A percentile compares a stretch with the other conserved stretches of the same genome.
These are phyloP conservation scores for Pammene aurita DNA, from an alignment of 2,888 invertebrate species.

Conservation along the genomic window DNA sequence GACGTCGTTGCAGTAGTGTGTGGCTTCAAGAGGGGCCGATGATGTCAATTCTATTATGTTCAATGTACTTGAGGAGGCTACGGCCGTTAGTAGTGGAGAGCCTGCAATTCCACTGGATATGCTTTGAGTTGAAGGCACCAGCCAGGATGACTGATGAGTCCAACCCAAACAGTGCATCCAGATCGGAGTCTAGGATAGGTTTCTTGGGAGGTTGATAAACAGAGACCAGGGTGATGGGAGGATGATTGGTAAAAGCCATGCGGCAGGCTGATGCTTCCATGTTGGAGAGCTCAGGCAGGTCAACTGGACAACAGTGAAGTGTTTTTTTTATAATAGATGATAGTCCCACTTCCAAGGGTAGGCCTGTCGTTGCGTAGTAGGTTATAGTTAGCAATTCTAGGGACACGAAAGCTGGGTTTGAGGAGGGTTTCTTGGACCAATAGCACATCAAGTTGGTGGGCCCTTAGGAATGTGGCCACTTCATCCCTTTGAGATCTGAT, in stretches of 20 bases:
- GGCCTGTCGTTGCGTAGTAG: background rate
- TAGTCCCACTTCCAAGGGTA: background rate
- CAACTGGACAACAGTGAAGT: background rate
- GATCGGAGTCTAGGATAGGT: background rate
- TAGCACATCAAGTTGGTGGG: background rate
- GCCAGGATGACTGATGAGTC: background rate
- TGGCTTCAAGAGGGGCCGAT: background rate
- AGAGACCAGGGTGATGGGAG: background rate
- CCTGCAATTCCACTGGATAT: background rate
- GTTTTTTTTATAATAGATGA: background rate
- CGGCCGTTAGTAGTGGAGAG: background rate
- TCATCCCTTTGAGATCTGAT: background rate
- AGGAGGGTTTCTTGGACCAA: background rate
- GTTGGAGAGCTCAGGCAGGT: background rate
- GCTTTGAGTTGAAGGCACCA: slow-evolving; percentile 2
- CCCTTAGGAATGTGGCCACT: background rate
- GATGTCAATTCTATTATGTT: background rate
- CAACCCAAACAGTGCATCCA: background rate
- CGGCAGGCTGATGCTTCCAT: background rate
- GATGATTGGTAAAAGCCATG: background rate
- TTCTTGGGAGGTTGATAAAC: background rate
- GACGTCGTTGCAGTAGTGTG: background rate
- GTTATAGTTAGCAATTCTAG: background rate
- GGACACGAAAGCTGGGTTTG: background rate
- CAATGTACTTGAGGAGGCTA: background rate